These are phyloP conservation scores for Lepidothrix coronata DNA, from an alignment of 2,113 vertebrate genomes.

Conservation along the genomic window DNA sequence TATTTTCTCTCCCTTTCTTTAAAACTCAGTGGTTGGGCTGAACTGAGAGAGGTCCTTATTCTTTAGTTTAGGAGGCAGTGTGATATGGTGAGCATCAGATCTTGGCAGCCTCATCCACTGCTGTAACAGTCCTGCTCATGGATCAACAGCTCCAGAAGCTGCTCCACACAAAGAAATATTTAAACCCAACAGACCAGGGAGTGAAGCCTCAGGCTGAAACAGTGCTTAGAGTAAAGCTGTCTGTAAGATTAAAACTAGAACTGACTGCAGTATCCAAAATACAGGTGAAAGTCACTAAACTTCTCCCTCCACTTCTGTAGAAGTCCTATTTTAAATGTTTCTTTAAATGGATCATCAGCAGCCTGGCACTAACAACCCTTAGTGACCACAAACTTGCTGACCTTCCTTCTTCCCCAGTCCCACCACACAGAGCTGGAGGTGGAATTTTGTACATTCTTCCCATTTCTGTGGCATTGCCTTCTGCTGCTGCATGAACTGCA, in stretches of 20 bases:
- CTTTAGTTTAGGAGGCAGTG: background rate
- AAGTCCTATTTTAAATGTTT: background rate
- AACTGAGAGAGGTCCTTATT: background rate
- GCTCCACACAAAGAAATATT: background rate
- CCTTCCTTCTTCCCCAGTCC: background rate
- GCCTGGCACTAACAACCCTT: background rate
- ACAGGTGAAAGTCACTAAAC: background rate
- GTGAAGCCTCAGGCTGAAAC: background rate
- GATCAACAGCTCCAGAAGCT: background rate
- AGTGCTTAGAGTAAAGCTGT: background rate
- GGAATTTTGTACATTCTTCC: conserved; percentile 58
- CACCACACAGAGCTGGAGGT: conserved; percentile 32
- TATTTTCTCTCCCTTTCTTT: background rate
- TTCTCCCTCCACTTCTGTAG: background rate
- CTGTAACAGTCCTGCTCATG: background rate
- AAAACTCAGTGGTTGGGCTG: background rate
- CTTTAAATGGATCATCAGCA: background rate
- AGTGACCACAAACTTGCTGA: background rate
- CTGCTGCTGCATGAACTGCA: background rate
- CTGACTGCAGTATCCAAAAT: background rate
- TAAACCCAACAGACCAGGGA: background rate
- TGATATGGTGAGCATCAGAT: background rate
- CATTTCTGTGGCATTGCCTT: conserved; percentile 5
- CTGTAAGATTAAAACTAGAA: background rate
- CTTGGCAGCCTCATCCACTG: background rate